Percentiles rank a stretch among this genome's conserved stretches.
Evolutionary conservation across 53 echinoderm and acorn worm genomes (phyloP).

Genomic region (Echinometra lucunter): DNA sequence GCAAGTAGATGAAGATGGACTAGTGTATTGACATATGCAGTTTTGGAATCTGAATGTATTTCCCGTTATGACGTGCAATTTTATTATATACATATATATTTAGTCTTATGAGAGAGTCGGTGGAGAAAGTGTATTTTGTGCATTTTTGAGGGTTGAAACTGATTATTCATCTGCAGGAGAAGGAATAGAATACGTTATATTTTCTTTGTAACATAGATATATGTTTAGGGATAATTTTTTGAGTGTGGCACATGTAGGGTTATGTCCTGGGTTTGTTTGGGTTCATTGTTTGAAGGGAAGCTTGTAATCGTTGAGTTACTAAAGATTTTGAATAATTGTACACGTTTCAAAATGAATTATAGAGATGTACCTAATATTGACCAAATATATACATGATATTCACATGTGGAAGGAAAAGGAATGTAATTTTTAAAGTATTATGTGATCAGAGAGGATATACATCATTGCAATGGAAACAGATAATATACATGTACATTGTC

Average conservation of each 20-base stretch:
- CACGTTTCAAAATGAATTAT: not conserved
- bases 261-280: too few relatives aligned
- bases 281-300: too few relatives aligned
- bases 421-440: not conserved
- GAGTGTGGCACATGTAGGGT: too few relatives aligned
- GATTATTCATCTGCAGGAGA: not conserved
- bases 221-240: too few relatives aligned
- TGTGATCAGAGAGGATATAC: not conserved
- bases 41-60: not conserved
- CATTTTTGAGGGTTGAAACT: not conserved
- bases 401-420: not conserved
- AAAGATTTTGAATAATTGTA: not conserved
- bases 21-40: not conserved
- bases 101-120: not conserved
- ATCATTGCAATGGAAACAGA: not conserved
- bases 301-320: not conserved
- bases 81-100: constrained; percentile 33
- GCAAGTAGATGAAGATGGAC: not conserved
- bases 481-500: not conserved
- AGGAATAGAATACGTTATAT: not conserved
- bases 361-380: not conserved
- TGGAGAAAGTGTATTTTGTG: constrained; percentile 27
- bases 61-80: constrained; percentile 11
- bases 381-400: not conserved
- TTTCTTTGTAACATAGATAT: too few relatives aligned